Percentiles rank a stretch among this genome's conserved stretches.
Conservation (phyloP, 2,888 invertebrate genomes). For the Orthosia gracilis region DNA sequence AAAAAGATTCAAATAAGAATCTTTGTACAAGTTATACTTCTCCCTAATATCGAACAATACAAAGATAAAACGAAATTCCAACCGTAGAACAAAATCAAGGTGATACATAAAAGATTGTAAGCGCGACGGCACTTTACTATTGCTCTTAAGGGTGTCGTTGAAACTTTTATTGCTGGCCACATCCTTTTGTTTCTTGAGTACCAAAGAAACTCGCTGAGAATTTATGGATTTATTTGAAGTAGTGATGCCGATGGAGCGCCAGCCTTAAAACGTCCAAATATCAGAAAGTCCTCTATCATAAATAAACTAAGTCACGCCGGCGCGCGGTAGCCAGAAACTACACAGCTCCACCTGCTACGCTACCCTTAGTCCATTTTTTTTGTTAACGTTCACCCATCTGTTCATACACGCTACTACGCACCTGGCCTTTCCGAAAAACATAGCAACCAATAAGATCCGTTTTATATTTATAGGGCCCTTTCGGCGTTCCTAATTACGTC, state of each 20-base stretch:
- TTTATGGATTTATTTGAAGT: conserved; percentile 41
- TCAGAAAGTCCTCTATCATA: not conserved
- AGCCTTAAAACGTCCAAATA: not conserved
- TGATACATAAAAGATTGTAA: conserved; percentile 26
- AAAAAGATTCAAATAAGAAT: not conserved
- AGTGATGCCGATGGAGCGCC: not conserved
- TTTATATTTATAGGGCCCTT: no score
- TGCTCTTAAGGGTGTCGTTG: conserved; percentile 22
- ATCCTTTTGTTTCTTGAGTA: conserved; percentile 37
- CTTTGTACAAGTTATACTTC: not conserved
- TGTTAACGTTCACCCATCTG: no score
- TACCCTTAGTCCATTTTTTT: no score
- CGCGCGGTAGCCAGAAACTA: no score
- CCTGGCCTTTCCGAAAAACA: no score
- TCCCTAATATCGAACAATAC: not conserved
- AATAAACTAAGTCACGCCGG: no score
- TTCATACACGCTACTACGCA: no score
- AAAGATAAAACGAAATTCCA: not conserved
- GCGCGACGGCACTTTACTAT: conserved; percentile 11
- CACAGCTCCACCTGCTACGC: no score
- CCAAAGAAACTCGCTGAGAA: conserved; percentile 8
- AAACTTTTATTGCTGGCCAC: conserved; percentile 34
- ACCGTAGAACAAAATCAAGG: conserved; percentile 20
- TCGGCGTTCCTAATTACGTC: no score
- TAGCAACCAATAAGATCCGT: no score